Conservation (phyloP, 2,797 vertebrate genomes). For the Propithecus perrieri region DNA sequence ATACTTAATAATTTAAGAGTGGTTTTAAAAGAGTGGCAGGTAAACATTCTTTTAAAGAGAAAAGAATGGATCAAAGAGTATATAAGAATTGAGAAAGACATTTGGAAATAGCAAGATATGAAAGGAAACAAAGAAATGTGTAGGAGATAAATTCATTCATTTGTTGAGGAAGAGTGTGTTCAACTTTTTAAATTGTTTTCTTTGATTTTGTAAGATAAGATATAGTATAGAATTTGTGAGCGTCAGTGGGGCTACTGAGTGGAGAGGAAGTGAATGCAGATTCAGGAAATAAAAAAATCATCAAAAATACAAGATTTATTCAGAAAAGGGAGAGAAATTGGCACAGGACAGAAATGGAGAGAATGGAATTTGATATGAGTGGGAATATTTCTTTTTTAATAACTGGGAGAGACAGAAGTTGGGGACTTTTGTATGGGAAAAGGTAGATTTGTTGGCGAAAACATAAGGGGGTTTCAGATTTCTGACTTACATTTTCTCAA, state of each 20-base stretch:
- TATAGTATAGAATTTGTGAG: neutral
- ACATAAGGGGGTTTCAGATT: neutral
- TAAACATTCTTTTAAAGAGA: neutral
- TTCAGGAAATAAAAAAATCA: neutral
- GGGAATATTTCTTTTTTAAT: neutral
- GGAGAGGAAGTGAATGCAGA: neutral
- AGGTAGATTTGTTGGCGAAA: neutral
- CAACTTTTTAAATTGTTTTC: neutral
- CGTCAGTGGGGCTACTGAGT: neutral
- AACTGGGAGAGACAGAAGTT: neutral
- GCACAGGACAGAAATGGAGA: neutral
- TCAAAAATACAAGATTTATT: neutral
- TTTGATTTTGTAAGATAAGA: neutral
- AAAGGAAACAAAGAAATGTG: neutral
- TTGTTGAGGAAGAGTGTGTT: neutral
- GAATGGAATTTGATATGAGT: neutral
- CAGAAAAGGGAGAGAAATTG: neutral
- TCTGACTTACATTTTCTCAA: neutral
- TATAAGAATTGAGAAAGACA: neutral
- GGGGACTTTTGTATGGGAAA: neutral
- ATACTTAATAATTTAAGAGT: neutral
- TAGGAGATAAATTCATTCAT: neutral
- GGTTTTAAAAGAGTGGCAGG: neutral
- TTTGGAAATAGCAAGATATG: neutral
- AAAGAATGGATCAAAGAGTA: neutral